Evolutionary conservation across 1,140 invertebrate species (phyloP).

Genomic region (Ceratitis capitata): DNA sequence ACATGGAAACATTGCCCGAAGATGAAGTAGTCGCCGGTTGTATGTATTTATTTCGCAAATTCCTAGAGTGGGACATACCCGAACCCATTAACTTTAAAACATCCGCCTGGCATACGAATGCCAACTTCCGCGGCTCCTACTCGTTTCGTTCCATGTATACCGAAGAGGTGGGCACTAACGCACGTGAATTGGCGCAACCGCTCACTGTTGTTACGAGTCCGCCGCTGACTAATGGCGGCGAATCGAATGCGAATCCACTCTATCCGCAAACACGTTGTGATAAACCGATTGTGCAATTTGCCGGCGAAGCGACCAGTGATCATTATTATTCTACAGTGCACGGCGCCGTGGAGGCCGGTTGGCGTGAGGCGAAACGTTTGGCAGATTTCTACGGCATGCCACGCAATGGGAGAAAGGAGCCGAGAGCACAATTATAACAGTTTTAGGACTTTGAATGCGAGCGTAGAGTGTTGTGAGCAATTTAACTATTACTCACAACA

Average conservation of each 20-base stretch:
- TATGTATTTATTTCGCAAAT: conserved; percentile 66
- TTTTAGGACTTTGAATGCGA: conserved; percentile 44
- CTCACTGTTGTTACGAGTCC: conserved; percentile 50
- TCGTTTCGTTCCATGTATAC: conserved; percentile 73
- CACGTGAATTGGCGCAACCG: conserved; percentile 67
- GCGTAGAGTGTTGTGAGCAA: not conserved
- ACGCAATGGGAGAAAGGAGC: not conserved
- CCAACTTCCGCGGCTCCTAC: conserved; percentile 76
- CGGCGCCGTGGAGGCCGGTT: conserved; percentile 82
- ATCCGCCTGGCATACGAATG: conserved; percentile 73
- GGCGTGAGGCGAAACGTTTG: conserved; percentile 75
- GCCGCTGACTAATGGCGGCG: conserved; percentile 45
- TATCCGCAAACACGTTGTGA: conserved; percentile 57
- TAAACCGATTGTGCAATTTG: conserved; percentile 75
- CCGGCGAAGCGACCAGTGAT: conserved; percentile 77
- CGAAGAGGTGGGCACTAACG: conserved; percentile 68
- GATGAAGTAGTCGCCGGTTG: conserved; percentile 67
- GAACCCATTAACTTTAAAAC: conserved; percentile 57
- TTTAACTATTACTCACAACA: not conserved
- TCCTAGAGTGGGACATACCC: conserved; percentile 57
- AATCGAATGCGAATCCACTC: conserved; percentile 19
- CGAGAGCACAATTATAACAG: conserved; percentile 58
- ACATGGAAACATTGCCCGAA: conserved; percentile 69
- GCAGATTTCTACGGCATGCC: conserved; percentile 56
- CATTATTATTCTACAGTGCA: conserved; percentile 81